Evolutionary conservation across 2,888 invertebrate genomes (phyloP).

Genomic region (Thymelicus sylvestris): DNA sequence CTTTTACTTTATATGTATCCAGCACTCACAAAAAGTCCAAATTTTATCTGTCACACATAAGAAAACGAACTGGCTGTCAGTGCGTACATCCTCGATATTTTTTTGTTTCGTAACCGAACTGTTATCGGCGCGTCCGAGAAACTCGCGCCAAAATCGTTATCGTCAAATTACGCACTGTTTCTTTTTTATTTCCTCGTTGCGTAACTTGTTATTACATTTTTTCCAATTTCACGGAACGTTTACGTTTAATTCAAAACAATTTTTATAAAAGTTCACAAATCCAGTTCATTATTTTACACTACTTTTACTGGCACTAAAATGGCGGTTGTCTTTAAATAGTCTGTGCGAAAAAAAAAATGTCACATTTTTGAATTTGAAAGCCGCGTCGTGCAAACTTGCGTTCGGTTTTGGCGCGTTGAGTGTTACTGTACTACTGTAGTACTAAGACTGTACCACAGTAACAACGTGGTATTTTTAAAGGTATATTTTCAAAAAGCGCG

Average conservation of each 20-base stretch:
- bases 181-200: slow-evolving; percentile 62
- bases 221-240: slow-evolving; percentile 69
- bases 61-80: slow-evolving; percentile 39
- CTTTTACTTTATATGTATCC: slow-evolving; percentile 29
- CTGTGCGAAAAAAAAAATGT: slow-evolving; percentile 50
- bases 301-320: slow-evolving; percentile 36
- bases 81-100: slow-evolving; percentile 35
- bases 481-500: slow-evolving; percentile 53
- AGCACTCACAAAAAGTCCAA: slow-evolving; percentile 46
- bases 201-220: slow-evolving; percentile 61
- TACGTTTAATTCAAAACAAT: slow-evolving; percentile 42
- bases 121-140: slow-evolving; percentile 43
- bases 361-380: slow-evolving; percentile 59
- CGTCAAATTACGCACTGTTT: slow-evolving; percentile 54
- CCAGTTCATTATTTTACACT: slow-evolving; percentile 27
- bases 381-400: slow-evolving; percentile 40
- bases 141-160: slow-evolving; percentile 55
- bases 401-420: slow-evolving; percentile 51
- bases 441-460: slow-evolving; percentile 36
- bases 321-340: slow-evolving; percentile 35
- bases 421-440: slow-evolving; percentile 44
- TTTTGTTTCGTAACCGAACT: slow-evolving; percentile 43
- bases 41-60: slow-evolving; percentile 40
- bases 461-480: slow-evolving; percentile 42
- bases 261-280: slow-evolving; percentile 29